Conservation (phyloP, 2,888 invertebrate genomes). For the Hyppa rectilinea region DNA sequence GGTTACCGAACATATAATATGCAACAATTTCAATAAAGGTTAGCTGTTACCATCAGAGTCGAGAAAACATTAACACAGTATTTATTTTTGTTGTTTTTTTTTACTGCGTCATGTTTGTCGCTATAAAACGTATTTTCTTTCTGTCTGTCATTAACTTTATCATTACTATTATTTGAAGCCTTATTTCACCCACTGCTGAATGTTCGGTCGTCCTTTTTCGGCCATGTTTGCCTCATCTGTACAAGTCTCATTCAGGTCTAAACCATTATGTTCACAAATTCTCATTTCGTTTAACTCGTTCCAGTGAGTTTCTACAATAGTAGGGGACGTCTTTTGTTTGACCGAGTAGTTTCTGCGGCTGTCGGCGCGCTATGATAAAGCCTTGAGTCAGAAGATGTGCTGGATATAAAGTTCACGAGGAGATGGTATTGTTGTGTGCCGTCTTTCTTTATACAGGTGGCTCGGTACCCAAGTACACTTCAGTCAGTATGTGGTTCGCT, state of each 20-base stretch:
- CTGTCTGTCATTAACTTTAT: too few relatives aligned
- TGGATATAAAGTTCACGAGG: slow-evolving; percentile 42
- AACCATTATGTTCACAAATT: not conserved
- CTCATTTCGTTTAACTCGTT: not conserved
- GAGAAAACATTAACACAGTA: not conserved
- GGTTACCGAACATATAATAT: slow-evolving; percentile 10
- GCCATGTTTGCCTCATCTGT: too few relatives aligned
- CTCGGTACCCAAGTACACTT: slow-evolving; percentile 10
- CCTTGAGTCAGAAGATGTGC: slow-evolving; percentile 42
- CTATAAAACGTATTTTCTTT: too few relatives aligned
- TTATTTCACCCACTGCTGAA: not conserved
- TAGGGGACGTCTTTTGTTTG: slow-evolving; percentile 52
- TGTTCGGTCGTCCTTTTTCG: not conserved
- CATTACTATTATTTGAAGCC: not conserved
- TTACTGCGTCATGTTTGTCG: too few relatives aligned
- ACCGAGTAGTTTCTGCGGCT: slow-evolving; percentile 53
- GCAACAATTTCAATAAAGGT: slow-evolving; percentile 9
- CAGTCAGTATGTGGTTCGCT: slow-evolving; percentile 9
- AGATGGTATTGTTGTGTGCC: slow-evolving; percentile 42
- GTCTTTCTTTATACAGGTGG: slow-evolving; percentile 37
- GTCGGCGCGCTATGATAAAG: slow-evolving; percentile 38
- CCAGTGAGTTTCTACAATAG: slow-evolving; percentile 37
- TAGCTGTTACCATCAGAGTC: not conserved
- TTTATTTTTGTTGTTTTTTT: too few relatives aligned
- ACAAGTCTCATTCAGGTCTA: not conserved